These are phyloP conservation scores for Micronisus gabar DNA, from an alignment of 2,113 vertebrate genomes.

Conservation along the genomic window DNA sequence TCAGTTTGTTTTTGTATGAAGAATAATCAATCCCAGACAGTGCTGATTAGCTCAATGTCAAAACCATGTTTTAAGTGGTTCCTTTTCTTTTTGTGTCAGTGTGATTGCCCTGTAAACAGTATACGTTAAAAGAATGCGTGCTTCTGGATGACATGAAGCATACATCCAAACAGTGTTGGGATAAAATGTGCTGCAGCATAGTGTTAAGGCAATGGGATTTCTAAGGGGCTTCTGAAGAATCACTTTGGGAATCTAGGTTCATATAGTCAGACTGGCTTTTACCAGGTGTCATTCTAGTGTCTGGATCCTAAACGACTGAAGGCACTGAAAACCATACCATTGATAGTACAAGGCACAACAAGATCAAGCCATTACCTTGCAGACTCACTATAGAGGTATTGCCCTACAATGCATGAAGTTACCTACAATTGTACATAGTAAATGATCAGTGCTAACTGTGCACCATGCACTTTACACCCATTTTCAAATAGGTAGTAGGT, in stretches of 20 bases:
- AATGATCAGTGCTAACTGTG: not conserved
- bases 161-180: not conserved
- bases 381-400: not conserved
- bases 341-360: not conserved
- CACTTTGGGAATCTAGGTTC: not conserved
- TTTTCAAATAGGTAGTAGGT: not conserved
- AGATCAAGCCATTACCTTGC: not conserved
- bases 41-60: not conserved
- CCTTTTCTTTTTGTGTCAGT: not conserved
- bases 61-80: not conserved
- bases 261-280: not conserved
- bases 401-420: not conserved
- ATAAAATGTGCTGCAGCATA: not conserved
- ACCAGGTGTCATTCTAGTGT: not conserved
- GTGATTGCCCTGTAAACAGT: not conserved
- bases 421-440: not conserved
- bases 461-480: not conserved
- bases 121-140: not conserved
- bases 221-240: not conserved
- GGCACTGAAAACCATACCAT: not conserved
- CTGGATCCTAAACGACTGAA: not conserved
- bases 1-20: not conserved
- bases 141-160: not conserved
- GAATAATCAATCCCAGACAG: not conserved
- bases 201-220: not conserved